phyloP scores from a whole-genome alignment of 2,888 invertebrate genomes.

The Pseudolycoriella hygida region DNA sequence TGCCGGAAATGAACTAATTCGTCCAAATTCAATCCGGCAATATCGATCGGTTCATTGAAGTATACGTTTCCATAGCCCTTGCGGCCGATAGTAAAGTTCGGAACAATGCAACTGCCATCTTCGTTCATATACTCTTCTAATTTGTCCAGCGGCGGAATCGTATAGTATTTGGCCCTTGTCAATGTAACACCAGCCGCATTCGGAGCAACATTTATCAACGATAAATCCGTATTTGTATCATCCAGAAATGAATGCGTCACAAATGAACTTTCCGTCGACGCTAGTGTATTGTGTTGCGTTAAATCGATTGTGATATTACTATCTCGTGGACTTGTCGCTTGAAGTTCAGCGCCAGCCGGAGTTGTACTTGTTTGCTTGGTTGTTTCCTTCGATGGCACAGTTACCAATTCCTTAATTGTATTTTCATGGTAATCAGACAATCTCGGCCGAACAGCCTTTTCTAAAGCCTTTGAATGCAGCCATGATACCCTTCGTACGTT shows the following conservation, averaged over 20 bases:
- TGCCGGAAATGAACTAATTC: constrained; percentile 75
- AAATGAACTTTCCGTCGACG: constrained; percentile 17
- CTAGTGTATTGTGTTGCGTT: background rate
- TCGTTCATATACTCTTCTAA: constrained; percentile 51
- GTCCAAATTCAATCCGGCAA: constrained; percentile 72
- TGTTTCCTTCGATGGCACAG: constrained; percentile 17
- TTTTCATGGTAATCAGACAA: constrained; percentile 17
- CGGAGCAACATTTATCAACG: constrained; percentile 21
- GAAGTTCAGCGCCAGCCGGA: background rate
- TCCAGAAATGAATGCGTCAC: constrained; percentile 17
- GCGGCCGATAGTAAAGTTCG: constrained; percentile 76
- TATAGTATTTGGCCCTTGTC: constrained; percentile 74
- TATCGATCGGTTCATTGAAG: constrained; percentile 69
- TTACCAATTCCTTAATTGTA: constrained; percentile 23
- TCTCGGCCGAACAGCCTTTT: constrained; percentile 17
- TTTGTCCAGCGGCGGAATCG: constrained; percentile 69
- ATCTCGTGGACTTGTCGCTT: too few species aligned
- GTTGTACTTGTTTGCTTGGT: constrained; percentile 13
- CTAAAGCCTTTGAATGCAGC: constrained; percentile 23
- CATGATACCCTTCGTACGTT: constrained; percentile 21
- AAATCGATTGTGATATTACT: background rate
- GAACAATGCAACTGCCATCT: constrained; percentile 63
- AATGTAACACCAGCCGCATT: constrained; percentile 64
- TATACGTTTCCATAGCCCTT: constrained; percentile 80
- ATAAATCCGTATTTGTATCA: constrained; percentile 12